phyloP scores from a whole-genome alignment of 35 echinoderm and acorn worm species.

The Apostichopus japonicus region DNA sequence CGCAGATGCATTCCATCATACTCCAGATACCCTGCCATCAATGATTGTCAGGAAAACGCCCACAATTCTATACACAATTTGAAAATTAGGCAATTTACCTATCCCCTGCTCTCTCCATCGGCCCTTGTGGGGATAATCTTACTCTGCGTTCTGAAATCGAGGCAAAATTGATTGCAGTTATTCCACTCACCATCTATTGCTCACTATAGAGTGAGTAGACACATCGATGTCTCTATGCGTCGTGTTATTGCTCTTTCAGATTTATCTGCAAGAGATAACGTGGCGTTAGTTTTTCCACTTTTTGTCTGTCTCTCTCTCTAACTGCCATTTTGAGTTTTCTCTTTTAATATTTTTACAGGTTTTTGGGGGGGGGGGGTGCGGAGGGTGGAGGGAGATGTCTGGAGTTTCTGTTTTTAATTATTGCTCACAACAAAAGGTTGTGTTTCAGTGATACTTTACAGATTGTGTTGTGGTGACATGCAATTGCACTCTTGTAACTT shows the following conservation, averaged over 20 bases:
- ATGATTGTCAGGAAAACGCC: no score
- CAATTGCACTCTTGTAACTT: no score
- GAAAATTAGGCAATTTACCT: background rate
- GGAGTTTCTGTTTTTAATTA: no score
- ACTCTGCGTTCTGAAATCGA: background rate
- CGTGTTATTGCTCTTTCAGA: background rate
- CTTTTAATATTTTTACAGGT: background rate
- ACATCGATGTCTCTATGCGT: background rate
- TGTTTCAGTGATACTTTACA: no score
- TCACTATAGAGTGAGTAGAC: background rate
- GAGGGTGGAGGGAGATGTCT: no score
- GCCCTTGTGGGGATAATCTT: background rate
- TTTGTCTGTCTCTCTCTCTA: no score
- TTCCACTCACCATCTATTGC: background rate
- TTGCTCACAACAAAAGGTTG: no score
- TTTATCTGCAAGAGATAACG: conserved; percentile 5
- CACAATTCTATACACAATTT: conserved; percentile 2
- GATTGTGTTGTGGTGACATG: no score
- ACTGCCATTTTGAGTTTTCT: no score
- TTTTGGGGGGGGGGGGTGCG: background rate
- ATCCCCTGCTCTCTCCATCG: background rate
- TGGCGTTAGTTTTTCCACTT: background rate
- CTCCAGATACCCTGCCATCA: no score
- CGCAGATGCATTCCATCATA: no score
- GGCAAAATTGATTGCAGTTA: background rate